Percentiles rank a stretch among this genome's conserved stretches.
These are phyloP conservation scores for Ligdia adustata DNA, from an alignment of 2,888 invertebrate species.

Conservation along the genomic window DNA sequence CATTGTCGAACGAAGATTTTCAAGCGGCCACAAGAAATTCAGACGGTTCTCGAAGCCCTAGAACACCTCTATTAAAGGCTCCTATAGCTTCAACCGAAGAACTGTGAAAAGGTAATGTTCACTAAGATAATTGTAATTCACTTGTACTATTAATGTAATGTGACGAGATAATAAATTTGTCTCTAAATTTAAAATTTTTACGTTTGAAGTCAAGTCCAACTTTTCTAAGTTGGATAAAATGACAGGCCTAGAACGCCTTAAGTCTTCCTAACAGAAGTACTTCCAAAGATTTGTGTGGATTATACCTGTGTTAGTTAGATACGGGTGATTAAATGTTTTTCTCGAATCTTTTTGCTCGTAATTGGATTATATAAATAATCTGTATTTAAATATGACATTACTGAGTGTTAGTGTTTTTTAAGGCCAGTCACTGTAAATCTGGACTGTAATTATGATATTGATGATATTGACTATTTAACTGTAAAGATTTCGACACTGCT, in stretches of 20 bases:
- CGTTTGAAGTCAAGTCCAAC: neutral
- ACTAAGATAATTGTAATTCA: constrained; percentile 18
- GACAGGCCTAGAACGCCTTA: constrained; percentile 29
- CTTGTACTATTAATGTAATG: constrained; percentile 1
- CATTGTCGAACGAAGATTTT: constrained; percentile 86
- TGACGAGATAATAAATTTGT: constrained; percentile 19
- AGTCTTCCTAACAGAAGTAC: constrained; percentile 31
- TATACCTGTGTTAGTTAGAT: constrained; percentile 3
- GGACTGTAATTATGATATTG: constrained; percentile 39
- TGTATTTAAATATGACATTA: constrained; percentile 45
- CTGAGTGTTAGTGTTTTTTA: constrained; percentile 41
- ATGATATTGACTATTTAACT: constrained; percentile 39
- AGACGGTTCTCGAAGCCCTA: constrained; percentile 74
- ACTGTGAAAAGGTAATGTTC: constrained; percentile 64
- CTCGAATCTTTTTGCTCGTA: constrained; percentile 54
- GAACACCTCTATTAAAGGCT: constrained; percentile 76
- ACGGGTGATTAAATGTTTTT: constrained; percentile 36
- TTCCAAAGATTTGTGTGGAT: constrained; percentile 25
- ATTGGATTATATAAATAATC: constrained; percentile 38
- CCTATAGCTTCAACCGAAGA: constrained; percentile 82
- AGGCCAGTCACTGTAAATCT: constrained; percentile 27
- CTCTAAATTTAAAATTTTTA: constrained; percentile 5
- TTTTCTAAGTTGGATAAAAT: constrained; percentile 14
- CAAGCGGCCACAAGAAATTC: constrained; percentile 65
- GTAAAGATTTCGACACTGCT: constrained; percentile 70